These are phyloP conservation scores for Palaemon carinicauda DNA, from an alignment of 1,140 invertebrate species.

Conservation along the genomic window DNA sequence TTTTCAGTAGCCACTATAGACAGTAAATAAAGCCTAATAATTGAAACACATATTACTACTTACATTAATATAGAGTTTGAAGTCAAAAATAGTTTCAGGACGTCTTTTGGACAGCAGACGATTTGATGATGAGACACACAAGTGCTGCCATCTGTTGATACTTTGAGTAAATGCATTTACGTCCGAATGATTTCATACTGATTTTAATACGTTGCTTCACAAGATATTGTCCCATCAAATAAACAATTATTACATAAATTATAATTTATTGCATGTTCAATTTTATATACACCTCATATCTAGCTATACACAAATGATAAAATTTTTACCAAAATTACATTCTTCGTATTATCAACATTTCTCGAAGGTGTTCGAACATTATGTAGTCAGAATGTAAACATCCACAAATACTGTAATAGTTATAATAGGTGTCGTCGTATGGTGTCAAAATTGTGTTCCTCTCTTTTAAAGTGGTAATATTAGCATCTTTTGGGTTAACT, in stretches of 20 bases:
- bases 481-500: no score
- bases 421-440: neutral
- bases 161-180: neutral
- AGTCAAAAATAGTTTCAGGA: constrained; percentile 17
- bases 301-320: no score
- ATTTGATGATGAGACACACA: constrained; percentile 18
- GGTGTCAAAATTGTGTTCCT: no score
- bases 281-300: no score
- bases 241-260: no score
- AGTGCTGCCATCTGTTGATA: constrained; percentile 32
- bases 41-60: constrained; percentile 5
- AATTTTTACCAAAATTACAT: no score
- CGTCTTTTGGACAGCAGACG: constrained; percentile 41
- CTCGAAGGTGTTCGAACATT: neutral
- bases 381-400: constrained; percentile 36
- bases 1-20: neutral
- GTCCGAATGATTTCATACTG: neutral
- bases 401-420: neutral
- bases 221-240: no score
- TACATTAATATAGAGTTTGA: constrained; percentile 37
- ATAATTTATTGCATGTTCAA: no score
- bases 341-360: no score
- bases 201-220: neutral
- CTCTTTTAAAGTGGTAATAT: no score
- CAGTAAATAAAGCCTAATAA: neutral